Evolutionary conservation across 2,888 invertebrate genomes (phyloP).

Genomic region (Xestia sexstrigata): DNA sequence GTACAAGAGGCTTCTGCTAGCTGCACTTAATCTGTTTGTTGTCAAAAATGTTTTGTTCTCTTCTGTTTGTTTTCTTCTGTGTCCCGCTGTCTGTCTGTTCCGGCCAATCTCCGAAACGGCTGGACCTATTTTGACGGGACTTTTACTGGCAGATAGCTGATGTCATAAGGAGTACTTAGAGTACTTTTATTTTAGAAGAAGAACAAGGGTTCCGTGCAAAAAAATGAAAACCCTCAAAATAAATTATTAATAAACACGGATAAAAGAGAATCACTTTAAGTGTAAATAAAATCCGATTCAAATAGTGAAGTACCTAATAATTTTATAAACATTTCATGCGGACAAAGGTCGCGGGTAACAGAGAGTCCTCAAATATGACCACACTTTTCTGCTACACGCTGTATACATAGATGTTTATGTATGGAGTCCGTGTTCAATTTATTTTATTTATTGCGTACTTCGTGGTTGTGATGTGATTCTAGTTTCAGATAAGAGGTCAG

Average conservation of each 20-base stretch:
- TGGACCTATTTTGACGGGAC: no score
- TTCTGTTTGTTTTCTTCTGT: no score
- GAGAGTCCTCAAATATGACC: neutral
- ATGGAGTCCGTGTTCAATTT: constrained; percentile 56
- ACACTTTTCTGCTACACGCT: neutral
- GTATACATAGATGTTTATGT: constrained; percentile 58
- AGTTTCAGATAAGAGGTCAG: constrained; percentile 2
- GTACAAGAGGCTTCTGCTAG: neutral
- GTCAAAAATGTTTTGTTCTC: no score
- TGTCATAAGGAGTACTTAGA: neutral
- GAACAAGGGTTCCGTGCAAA: no score
- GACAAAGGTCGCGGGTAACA: no score
- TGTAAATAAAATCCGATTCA: no score
- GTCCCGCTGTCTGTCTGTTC: neutral
- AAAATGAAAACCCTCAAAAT: no score
- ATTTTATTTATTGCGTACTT: constrained; percentile 57
- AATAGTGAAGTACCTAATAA: no score
- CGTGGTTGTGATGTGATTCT: constrained; percentile 28
- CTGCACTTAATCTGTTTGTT: neutral
- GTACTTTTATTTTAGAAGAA: no score
- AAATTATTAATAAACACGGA: no score
- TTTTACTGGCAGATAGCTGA: neutral
- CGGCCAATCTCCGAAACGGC: neutral
- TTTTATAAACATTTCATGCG: no score
- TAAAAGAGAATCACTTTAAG: no score